Evolutionary conservation across 2,888 invertebrate genomes (phyloP), one percentile per base, ranked within the genome.

Genomic region (Dasysyrphus tricinctus): DNA sequence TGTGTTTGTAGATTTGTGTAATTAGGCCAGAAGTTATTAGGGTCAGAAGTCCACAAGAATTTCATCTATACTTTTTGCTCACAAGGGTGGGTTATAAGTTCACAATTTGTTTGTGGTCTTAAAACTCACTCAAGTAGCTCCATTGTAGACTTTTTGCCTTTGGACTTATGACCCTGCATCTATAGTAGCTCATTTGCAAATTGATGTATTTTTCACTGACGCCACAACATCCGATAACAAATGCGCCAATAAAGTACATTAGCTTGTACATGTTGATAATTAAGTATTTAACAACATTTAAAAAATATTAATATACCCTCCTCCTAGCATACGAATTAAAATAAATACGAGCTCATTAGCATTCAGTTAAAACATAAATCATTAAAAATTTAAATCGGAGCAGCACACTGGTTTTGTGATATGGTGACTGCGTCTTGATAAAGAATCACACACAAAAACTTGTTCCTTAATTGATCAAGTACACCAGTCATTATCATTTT

Each of bases 401-500:
- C 16, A 47, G 44, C 12, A 32, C 44, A 29, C 24, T 16, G 29
- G 29, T 14, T 0, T 5, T 19, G 39, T 16, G 24, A 24, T 24
- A 24, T 32, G 14, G 7, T 19, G 19, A 14, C 7, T 24, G 61
- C 24, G n/a, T 47, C 8, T n/a, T 42, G 42, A 42, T 61, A 42
- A 42, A 61, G 24, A 65, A 47, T 37, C 19, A 59, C 37, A 59
- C 19, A 59, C 19, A 59, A 37, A 47, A 47, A 59, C 37, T 39
- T 11, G 47, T 16, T 65, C 3, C 47, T 65, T 65, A 65, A 65
- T 65, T 47, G 4, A 47, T 16, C 32, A 16, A 65, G 32, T 47
- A 44, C 63, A 32, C n/a, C n/a, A 5, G 47, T 47, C 65, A 47
- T 65, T 65, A 65, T 65, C 34, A 47, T 47, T 65, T 29, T 34